Evolutionary conservation across 2,797 vertebrate genomes (phyloP).

Genomic region (Pipistrellus pipistrellus): DNA sequence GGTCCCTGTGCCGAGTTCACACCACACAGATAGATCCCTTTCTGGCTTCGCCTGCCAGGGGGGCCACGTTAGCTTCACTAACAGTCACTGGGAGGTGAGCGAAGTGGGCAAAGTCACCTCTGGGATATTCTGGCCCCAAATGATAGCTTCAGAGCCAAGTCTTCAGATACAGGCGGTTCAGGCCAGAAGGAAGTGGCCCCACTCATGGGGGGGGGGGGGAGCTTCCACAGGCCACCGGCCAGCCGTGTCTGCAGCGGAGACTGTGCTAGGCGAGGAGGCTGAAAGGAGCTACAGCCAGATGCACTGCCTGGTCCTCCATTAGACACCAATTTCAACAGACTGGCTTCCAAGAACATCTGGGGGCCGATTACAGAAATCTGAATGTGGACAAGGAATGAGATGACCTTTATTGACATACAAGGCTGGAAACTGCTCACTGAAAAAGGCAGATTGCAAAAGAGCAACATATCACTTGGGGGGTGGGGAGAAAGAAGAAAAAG

Average conservation of each 20-base stretch:
- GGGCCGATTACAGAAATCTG: background rate
- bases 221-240: background rate
- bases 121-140: background rate
- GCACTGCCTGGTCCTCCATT: background rate
- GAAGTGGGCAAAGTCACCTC: background rate
- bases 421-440: background rate
- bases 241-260: background rate
- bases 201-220: background rate
- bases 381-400: background rate
- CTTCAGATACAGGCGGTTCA: background rate
- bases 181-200: background rate
- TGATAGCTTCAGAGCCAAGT: background rate
- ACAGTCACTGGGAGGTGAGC: background rate
- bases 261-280: background rate
- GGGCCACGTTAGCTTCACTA: background rate
- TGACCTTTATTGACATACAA: slow-evolving; percentile 15
- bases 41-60: background rate
- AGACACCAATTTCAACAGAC: background rate
- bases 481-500: background rate
- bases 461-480: background rate
- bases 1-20: background rate
- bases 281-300: background rate
- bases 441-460: slow-evolving; percentile 22
- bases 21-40: background rate
- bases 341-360: background rate